These are phyloP conservation scores for Xestobium rufovillosum DNA, from an alignment of 2,888 invertebrate genomes.

Conservation along the genomic window DNA sequence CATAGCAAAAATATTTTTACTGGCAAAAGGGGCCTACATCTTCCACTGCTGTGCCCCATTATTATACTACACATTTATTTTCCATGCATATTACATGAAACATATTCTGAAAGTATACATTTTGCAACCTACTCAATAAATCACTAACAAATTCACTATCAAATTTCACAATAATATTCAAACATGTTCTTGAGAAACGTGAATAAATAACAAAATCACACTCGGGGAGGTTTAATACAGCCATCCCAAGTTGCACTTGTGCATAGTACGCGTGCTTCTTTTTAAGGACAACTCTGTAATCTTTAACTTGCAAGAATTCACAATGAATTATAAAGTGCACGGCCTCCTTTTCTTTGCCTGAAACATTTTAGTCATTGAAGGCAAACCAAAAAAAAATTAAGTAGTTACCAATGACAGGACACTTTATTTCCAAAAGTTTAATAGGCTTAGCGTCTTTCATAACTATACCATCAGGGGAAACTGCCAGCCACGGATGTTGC, in stretches of 20 bases:
- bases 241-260: slow-evolving; percentile 2
- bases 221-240: slow-evolving; percentile 1
- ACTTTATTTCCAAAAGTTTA: slow-evolving; percentile 1
- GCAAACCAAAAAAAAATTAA: background rate
- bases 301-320: background rate
- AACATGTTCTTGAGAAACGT: background rate
- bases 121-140: background rate
- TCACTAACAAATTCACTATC: background rate
- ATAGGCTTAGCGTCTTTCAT: background rate
- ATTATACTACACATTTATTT: too few species aligned
- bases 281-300: background rate
- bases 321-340: background rate
- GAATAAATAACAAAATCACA: slow-evolving; percentile 2
- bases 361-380: background rate
- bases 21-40: too few species aligned
- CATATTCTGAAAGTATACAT: background rate
- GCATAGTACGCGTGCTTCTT: background rate
- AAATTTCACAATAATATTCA: slow-evolving; percentile 1
- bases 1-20: too few species aligned
- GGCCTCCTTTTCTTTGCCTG: background rate
- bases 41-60: too few species aligned
- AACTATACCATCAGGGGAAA: background rate
- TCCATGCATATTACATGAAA: slow-evolving; percentile 2
- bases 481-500: slow-evolving; percentile 3
- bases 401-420: background rate